Evolutionary conservation across 2,888 invertebrate species (phyloP), one percentile per base, ranked within the genome.

Genomic region (Eremobia ochroleuca): DNA sequence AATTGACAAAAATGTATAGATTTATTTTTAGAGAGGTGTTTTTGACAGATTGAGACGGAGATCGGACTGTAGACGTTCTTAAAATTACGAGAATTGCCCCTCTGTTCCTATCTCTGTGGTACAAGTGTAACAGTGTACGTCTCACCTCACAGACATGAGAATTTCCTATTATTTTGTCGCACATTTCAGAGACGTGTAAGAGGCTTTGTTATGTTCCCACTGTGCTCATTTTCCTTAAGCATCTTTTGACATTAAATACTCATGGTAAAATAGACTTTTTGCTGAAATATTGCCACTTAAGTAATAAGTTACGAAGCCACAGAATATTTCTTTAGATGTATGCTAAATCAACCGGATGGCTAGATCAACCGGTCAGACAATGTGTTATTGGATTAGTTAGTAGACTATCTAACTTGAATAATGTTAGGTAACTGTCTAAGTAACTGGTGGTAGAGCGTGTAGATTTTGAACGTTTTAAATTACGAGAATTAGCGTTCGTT

Each of bases 151-250:
- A 37, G 34, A 69, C 81, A 66, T 62, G 37, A 71, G 77, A 77
- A 70, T 81, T 82, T 77, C 76, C 69, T 70, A 82, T 87, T 84
- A 86, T 85, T 85, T 83, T 76, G 69, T 79, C 71, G 68, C 71
- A 81, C 83, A 82, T 87, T 85, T 83, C 79, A 85, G 82, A 69
- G 65, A 80, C 73, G 76, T 77, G 82, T 81, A 89, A 87, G 83
- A 84, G 84, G 85, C 84, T 86, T 85, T 86, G 83, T 85, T 86
- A 79, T 85, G 73, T 81, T 80, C 62, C 71, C 69, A 65, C 68
- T 43, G 49, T 76, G 79, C 83, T 85, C 85, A 83, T 83, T 81
- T 83, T 71, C 71, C 49, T 31, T 76, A 64, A 81, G 67, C 74
- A 82, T 77, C 72, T 87, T 85, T 78, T 73, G 72, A 78, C 68